Conservation (phyloP, 1,140 invertebrate genomes). For the Hyphantria cunea region DNA sequence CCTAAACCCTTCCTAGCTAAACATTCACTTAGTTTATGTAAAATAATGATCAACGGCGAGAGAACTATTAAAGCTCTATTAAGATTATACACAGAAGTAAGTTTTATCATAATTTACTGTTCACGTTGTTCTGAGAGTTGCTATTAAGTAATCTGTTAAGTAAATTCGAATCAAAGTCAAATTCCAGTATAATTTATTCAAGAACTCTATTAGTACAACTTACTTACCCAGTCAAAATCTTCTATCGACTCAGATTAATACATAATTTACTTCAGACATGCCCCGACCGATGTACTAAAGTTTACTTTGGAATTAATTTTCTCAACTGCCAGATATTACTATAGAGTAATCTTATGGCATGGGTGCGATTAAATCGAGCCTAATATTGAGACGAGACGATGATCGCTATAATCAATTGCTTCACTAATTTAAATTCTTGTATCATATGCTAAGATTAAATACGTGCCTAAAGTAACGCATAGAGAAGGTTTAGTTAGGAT, state of each 20-base stretch:
- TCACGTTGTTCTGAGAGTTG: neutral
- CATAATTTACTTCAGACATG: slow-evolving; percentile 28
- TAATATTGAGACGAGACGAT: slow-evolving; percentile 7
- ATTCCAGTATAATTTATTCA: slow-evolving; percentile 23
- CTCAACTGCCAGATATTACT: slow-evolving; percentile 29
- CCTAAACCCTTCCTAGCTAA: slow-evolving; percentile 15
- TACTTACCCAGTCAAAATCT: slow-evolving; percentile 12
- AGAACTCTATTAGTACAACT: slow-evolving; percentile 11
- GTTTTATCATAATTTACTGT: slow-evolving; percentile 10
- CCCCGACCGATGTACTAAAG: slow-evolving; percentile 28
- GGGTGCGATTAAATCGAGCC: slow-evolving; percentile 15
- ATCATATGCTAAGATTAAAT: slow-evolving; percentile 7
- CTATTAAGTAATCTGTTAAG: slow-evolving; percentile 20
- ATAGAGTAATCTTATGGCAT: slow-evolving; percentile 20
- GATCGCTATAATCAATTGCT: slow-evolving; percentile 8
- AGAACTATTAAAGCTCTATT: slow-evolving; percentile 17
- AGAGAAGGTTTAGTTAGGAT: neutral
- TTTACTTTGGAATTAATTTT: slow-evolving; percentile 33
- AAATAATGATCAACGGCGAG: slow-evolving; percentile 3
- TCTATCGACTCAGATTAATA: slow-evolving; percentile 28
- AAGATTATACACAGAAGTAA: slow-evolving; percentile 2
- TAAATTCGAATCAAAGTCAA: slow-evolving; percentile 23
- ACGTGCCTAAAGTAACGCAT: neutral
- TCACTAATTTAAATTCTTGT: neutral
- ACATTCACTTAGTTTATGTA: slow-evolving; percentile 12